Base-by-base conservation (phyloP, 2,797 vertebrate species). In the Phrynocephalus vlangalii region DNA sequence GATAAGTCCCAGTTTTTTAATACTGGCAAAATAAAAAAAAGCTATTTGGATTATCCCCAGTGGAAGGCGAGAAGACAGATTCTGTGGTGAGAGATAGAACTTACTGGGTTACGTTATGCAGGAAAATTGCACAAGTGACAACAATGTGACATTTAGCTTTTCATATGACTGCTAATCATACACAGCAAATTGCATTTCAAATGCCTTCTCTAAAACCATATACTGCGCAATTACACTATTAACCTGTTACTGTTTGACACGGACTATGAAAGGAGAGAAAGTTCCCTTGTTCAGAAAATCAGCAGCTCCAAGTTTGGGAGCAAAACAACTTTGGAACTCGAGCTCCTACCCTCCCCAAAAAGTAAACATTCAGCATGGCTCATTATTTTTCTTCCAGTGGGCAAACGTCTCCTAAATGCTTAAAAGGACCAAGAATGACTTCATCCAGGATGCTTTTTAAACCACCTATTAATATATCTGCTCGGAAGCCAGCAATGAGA, bases 341-440 rank as follows among this genome's bases (percentile, higher is more conserved):
- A 84, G 60, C 9, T 33, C 2, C 67, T n/a, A 18, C 4, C 63
- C 33, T 79, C 38, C 75, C 56, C 80, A 63, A 3, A 77, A 50
- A 72, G 67, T 73, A 83, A 78, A 89, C 20, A 80, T 44, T 79
- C 52, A 56, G 30, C 44, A 83, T 67, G 33, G 24, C 38, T 50
- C 28, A 76, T 48, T 86, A n/a, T 75, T 86, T 79, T 76, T 38
- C 50, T 83, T 50, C 26, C 70, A 75, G 44, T 80, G 60, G 76
- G 26, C 76, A 83, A 77, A 82, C 48, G 72, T 82, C 79, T 89
- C 15, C 50, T 26, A 28, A 79, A 50, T 10, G 33, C 68, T 44
- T 3, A 88, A 56, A 2, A 66, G 28, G 13, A 66, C 28, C 38
- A 50, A 22, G 48, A 71, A 80, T 72, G 78, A 82, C 30, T 81